Percentiles rank a stretch among this genome's conserved stretches.
Evolutionary conservation across 92 coral and sea anemone genomes (phyloP).

Genomic region (Virgularia gustaviana): DNA sequence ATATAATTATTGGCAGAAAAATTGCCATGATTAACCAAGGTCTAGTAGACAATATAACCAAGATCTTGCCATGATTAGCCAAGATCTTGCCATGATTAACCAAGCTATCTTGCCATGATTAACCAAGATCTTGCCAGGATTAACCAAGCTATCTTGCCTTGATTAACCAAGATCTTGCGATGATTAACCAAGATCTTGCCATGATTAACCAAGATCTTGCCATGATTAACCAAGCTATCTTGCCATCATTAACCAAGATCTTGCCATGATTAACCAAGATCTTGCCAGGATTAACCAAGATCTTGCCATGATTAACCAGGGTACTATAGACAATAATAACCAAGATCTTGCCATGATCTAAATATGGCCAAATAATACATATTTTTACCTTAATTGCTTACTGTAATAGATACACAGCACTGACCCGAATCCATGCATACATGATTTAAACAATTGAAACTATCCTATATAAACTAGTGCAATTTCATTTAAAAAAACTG

Average conservation of each 20-base stretch:
- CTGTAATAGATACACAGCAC: too few relatives aligned
- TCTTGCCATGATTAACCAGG: neutral
- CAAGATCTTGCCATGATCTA: neutral
- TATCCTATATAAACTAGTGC: too few relatives aligned
- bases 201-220: neutral
- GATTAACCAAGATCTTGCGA: neutral
- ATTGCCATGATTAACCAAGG: neutral
- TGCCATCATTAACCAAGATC: neutral
- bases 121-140: neutral
- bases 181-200: neutral
- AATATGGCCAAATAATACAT: too few relatives aligned
- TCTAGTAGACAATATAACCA: neutral
- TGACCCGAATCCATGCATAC: too few relatives aligned
- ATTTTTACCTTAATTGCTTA: too few relatives aligned
- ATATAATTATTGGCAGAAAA: neutral
- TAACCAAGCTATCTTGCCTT: neutral
- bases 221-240: too few relatives aligned
- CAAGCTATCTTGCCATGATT: neutral
- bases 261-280: neutral
- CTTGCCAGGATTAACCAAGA: neutral
- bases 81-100: neutral
- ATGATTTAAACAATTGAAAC: too few relatives aligned
- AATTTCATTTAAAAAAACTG: too few relatives aligned
- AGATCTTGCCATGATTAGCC: neutral
- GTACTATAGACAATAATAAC: too few relatives aligned